phyloP scores from a whole-genome alignment of 2,113 vertebrate species.

The Ciconia boyciana region DNA sequence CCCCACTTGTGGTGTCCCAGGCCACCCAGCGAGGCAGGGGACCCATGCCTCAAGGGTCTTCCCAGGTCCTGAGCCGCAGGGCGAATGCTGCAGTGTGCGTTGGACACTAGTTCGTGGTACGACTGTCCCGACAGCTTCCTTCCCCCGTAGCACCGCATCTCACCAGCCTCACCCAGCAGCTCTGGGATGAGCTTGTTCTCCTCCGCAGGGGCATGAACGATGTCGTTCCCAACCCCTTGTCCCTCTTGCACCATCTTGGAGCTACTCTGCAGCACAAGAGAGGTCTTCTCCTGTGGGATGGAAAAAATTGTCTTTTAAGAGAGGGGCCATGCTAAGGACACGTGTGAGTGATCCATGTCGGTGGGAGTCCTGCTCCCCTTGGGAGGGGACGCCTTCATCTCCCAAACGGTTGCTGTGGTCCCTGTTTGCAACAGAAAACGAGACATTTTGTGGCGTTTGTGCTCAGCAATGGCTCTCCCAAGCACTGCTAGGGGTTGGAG shows the following conservation, averaged over 20 bases:
- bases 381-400: background rate
- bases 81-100: too few relatives aligned
- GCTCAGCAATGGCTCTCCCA: background rate
- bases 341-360: accelerated
- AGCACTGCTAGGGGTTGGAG: background rate
- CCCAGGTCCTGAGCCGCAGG: background rate
- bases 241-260: background rate
- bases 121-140: accelerated
- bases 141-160: accelerated
- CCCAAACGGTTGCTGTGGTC: accelerated
- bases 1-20: background rate
- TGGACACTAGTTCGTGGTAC: too few relatives aligned
- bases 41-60: background rate
- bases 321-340: background rate
- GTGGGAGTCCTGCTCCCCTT: background rate
- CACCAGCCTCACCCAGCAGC: background rate
- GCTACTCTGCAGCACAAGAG: background rate
- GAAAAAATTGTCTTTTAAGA: background rate
- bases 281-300: background rate
- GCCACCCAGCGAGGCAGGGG: background rate
- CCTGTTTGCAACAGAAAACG: background rate
- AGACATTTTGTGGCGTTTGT: background rate
- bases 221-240: background rate
- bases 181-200: background rate
- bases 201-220: accelerated